Evolutionary conservation across 1,140 invertebrate species (phyloP).

Genomic region (Drosophila tropicalis): DNA sequence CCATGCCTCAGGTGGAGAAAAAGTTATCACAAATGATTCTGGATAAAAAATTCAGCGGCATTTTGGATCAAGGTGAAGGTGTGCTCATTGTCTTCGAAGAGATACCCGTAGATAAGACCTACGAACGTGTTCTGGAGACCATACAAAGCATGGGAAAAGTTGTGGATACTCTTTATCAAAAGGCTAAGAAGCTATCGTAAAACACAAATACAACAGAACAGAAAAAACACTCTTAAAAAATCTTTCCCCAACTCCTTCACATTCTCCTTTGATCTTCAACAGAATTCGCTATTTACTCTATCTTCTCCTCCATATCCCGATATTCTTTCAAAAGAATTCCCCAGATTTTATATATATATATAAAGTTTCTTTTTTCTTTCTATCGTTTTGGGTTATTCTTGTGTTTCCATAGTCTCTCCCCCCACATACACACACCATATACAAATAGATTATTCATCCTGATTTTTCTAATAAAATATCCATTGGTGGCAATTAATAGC

Average conservation of each 20-base stretch:
- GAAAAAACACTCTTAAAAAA: constrained; percentile 1
- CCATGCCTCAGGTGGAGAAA: constrained; percentile 96
- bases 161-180: constrained; percentile 98
- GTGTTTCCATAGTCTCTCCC: constrained; percentile 20
- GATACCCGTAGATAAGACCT: constrained; percentile 97
- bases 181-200: constrained; percentile 99
- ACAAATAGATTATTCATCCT: constrained; percentile 34
- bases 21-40: constrained; percentile 99
- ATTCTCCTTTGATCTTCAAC: constrained; percentile 31
- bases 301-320: background rate
- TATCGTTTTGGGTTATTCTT: constrained; percentile 32
- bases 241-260: background rate
- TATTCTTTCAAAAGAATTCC: background rate
- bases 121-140: constrained; percentile 97
- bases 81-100: constrained; percentile 99
- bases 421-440: background rate
- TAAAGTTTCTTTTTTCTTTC: constrained; percentile 29
- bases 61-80: constrained; percentile 98
- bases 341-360: background rate
- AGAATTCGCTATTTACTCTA: constrained; percentile 36
- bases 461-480: constrained; percentile 54
- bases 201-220: constrained; percentile 1
- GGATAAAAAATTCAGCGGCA: constrained; percentile 98
- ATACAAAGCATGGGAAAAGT: constrained; percentile 99
- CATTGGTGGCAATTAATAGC: constrained; percentile 33